Conservation (phyloP, 1,140 invertebrate species). For the Pectinophora gossypiella region DNA sequence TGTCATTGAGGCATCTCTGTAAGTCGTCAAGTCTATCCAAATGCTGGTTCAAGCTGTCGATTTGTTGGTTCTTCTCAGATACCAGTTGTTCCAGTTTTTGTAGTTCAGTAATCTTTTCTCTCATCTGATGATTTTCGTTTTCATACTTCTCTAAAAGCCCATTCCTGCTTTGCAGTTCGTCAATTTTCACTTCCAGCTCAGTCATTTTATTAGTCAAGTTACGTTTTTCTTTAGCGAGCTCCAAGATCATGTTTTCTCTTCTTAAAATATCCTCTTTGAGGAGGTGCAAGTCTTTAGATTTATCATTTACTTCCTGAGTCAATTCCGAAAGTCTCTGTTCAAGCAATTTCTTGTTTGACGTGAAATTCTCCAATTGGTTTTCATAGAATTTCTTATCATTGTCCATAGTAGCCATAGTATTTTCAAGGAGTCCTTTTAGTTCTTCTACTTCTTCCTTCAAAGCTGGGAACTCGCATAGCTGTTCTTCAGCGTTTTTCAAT, state of each 20-base stretch:
- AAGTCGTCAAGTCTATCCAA: slow-evolving; percentile 67
- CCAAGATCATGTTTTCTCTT: slow-evolving; percentile 78
- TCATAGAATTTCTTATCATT: slow-evolving; percentile 78
- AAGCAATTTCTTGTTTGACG: slow-evolving; percentile 74
- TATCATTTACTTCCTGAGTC: slow-evolving; percentile 74
- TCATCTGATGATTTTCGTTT: slow-evolving; percentile 55
- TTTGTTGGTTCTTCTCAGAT: slow-evolving; percentile 72
- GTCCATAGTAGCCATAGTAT: slow-evolving; percentile 73
- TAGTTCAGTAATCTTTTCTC: slow-evolving; percentile 55
- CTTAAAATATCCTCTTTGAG: slow-evolving; percentile 76
- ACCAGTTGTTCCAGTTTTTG: slow-evolving; percentile 64
- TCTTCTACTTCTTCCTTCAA: slow-evolving; percentile 77
- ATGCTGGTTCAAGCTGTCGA: slow-evolving; percentile 71
- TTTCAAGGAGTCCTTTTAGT: slow-evolving; percentile 72
- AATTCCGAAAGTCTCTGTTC: slow-evolving; percentile 76
- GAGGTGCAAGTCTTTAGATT: slow-evolving; percentile 75
- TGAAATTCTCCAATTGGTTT: slow-evolving; percentile 74
- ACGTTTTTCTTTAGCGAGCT: slow-evolving; percentile 77
- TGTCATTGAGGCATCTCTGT: slow-evolving; percentile 63
- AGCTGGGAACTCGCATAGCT: slow-evolving; percentile 73
- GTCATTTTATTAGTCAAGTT: slow-evolving; percentile 67
- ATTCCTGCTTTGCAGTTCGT: slow-evolving; percentile 56
- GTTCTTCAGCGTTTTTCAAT: slow-evolving; percentile 73
- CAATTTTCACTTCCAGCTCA: slow-evolving; percentile 59
- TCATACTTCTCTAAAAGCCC: slow-evolving; percentile 43